Base-by-base conservation (phyloP, 2,888 invertebrate species). In the Andrena praecox region DNA sequence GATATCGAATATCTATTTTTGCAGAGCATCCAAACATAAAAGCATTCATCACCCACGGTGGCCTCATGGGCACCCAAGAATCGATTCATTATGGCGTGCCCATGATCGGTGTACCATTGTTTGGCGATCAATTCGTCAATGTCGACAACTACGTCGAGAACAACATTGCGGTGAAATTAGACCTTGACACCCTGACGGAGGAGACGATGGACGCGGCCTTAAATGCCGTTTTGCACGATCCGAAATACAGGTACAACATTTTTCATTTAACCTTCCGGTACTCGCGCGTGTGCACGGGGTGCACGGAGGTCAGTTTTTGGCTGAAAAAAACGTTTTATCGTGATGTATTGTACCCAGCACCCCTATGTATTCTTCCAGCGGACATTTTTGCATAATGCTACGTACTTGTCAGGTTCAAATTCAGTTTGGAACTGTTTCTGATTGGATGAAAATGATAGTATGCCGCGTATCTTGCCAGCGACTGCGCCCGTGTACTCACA, bases 41-140 rank as follows among this genome's bases (percentile, higher is more conserved):
- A 77, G 91, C 89, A 5, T 94, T 93, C 67, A 89, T 94, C 56
- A 93, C 93, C 6, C 94, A 94, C 16, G 92, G 93, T 2, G 94
- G 94, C 3, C 83, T 93, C 3, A 88, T 94, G 89, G 91, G 93
- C 5, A 90, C 91, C 2, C 92, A 92, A 71, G 93, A 94, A 73
- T 90, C 94, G 3, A 84, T 93, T 79, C 84, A 90, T 75, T 92
- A 84, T 31, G 93, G 90, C 0, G 91, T 93, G 1, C 93, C 93
- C 0, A 90, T 93, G 89, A 87, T 94, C 48, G 93, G 93, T 24
- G 84, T 93, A 31, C 93, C 93, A 7, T 74, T 93, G 10, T 91
- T 92, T 52, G 93, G 88, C 6, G 93, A 94, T 86, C 93, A 94
- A 80, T 91, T 89, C 66, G 78, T 82, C 6, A 93, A 93, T 42